Evolutionary conservation across 2,888 invertebrate genomes (phyloP).

Genomic region (Trichogramma evanescens): DNA sequence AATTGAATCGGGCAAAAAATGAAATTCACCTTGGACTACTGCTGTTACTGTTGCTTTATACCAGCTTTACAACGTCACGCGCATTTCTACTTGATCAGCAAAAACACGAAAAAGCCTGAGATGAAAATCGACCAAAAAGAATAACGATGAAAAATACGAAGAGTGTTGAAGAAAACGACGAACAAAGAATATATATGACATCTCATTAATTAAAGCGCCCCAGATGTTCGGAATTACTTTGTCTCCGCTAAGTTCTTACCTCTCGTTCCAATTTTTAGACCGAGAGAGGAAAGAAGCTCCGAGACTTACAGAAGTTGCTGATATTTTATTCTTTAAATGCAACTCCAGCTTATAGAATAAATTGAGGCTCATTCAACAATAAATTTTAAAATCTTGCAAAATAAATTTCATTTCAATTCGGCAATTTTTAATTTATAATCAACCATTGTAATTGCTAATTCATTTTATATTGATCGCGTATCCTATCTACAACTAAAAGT

Average conservation of each 20-base stretch:
- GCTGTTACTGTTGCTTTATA: too few relatives aligned
- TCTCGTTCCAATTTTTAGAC: slow-evolving; percentile 24
- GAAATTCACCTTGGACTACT: too few relatives aligned
- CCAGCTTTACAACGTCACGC: too few relatives aligned
- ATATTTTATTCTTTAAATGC: slow-evolving; percentile 5
- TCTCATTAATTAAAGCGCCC: slow-evolving; percentile 43
- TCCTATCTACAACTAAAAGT: too few relatives aligned
- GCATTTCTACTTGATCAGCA: slow-evolving; percentile 36
- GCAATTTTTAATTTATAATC: too few relatives aligned
- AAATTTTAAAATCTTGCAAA: too few relatives aligned
- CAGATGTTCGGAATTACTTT: slow-evolving; percentile 45
- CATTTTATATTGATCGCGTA: too few relatives aligned
- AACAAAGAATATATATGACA: slow-evolving; percentile 34
- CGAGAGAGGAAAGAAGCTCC: slow-evolving; percentile 20
- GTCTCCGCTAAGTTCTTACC: slow-evolving; percentile 30
- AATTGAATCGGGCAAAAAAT: too few relatives aligned
- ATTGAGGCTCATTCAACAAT: too few relatives aligned
- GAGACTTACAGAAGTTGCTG: slow-evolving; percentile 4
- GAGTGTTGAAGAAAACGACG: slow-evolving; percentile 20
- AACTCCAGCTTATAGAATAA: too few relatives aligned
- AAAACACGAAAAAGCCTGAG: slow-evolving; percentile 15
- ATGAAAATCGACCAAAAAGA: slow-evolving; percentile 23
- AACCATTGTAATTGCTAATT: too few relatives aligned
- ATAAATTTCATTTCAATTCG: too few relatives aligned
- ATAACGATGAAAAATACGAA: slow-evolving; percentile 19